These are phyloP conservation scores for Phengaris alcon DNA, from an alignment of 2,888 invertebrate genomes.

Conservation along the genomic window DNA sequence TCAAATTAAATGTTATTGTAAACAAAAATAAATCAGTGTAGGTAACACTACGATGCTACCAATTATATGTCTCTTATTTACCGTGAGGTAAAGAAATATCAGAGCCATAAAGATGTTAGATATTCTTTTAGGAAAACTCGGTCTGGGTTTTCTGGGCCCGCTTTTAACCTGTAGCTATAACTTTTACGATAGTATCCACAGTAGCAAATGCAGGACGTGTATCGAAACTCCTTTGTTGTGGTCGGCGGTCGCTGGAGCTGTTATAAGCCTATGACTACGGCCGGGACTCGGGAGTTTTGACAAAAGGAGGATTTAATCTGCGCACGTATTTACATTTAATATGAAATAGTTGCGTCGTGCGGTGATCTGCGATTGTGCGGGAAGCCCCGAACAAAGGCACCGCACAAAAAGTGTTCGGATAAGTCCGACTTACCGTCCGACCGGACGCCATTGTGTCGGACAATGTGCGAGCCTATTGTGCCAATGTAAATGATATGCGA, in stretches of 20 bases:
- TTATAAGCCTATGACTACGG: not conserved
- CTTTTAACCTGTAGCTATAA: too few relatives aligned
- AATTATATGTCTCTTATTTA: too few relatives aligned
- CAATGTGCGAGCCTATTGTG: conserved; percentile 21
- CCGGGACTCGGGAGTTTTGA: not conserved
- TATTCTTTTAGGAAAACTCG: too few relatives aligned
- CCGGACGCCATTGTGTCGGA: not conserved
- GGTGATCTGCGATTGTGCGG: conserved; percentile 9
- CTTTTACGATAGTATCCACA: too few relatives aligned
- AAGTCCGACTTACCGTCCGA: conserved; percentile 3
- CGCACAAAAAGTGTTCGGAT: conserved; percentile 22
- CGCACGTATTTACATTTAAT: conserved; percentile 18
- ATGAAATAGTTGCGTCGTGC: conserved; percentile 8
- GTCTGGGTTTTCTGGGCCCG: too few relatives aligned
- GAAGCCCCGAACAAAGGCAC: conserved; percentile 11
- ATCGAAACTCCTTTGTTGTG: not conserved
- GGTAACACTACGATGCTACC: too few relatives aligned
- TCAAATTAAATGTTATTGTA: too few relatives aligned
- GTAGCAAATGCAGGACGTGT: not conserved
- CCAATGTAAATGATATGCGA: conserved; percentile 30
- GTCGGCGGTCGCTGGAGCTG: not conserved
- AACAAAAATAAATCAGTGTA: too few relatives aligned
- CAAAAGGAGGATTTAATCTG: conserved; percentile 6
- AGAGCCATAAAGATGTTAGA: too few relatives aligned
- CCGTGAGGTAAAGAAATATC: too few relatives aligned